Evolutionary conservation across 2,888 invertebrate species (phyloP).

Genomic region (Synanthedon myopaeformis): DNA sequence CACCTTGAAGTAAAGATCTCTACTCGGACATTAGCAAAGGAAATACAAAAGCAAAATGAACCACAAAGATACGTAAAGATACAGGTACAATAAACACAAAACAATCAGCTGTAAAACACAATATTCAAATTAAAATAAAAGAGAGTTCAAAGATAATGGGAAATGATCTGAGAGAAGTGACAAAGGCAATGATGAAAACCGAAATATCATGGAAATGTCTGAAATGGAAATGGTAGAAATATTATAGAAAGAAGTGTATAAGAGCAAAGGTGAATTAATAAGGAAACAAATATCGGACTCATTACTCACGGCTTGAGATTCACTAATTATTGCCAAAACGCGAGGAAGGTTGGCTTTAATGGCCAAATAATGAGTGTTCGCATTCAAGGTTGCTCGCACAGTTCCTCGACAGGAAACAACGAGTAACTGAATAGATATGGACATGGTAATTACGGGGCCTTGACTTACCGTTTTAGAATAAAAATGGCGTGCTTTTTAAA

Average conservation of each 20-base stretch:
- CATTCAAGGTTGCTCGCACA: constrained; percentile 47
- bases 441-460: constrained; percentile 59
- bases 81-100: too few relatives aligned
- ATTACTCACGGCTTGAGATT: constrained; percentile 21
- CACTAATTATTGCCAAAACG: constrained; percentile 39
- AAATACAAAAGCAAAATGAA: too few relatives aligned
- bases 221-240: too few relatives aligned
- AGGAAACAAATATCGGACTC: not conserved
- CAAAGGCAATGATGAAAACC: too few relatives aligned
- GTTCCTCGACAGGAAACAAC: constrained; percentile 59
- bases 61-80: too few relatives aligned
- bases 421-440: constrained; percentile 60
- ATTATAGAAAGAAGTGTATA: not conserved
- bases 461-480: constrained; percentile 67
- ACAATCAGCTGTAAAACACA: too few relatives aligned
- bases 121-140: too few relatives aligned
- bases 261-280: not conserved
- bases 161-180: too few relatives aligned
- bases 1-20: too few relatives aligned
- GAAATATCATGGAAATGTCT: too few relatives aligned
- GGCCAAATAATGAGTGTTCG: constrained; percentile 58
- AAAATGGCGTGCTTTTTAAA: constrained; percentile 49
- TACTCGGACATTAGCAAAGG: too few relatives aligned
- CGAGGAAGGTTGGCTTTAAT: constrained; percentile 55
- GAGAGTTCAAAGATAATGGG: too few relatives aligned